Conservation (phyloP, 2,797 vertebrate species). For the Parauchenoglanis punctatus region DNA sequence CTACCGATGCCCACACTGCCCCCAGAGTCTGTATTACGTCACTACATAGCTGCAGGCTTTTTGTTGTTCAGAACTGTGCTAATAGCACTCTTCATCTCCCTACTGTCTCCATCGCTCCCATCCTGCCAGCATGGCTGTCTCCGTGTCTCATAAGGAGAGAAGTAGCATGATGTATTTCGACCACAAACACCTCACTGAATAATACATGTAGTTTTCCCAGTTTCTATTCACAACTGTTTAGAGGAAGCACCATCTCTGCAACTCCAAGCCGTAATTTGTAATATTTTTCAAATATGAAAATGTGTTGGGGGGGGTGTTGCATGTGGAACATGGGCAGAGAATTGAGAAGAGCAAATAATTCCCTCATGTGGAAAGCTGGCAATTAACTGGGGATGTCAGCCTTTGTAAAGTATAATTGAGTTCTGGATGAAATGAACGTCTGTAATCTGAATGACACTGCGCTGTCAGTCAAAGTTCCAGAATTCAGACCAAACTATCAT, state of each 20-base stretch:
- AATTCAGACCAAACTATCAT: conserved; percentile 73
- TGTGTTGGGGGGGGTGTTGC: conserved; percentile 66
- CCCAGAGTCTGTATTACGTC: conserved; percentile 67
- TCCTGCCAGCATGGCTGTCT: conserved; percentile 70
- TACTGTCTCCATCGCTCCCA: conserved; percentile 60
- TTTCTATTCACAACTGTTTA: conserved; percentile 63
- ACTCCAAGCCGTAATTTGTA: conserved; percentile 70
- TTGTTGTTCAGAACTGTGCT: conserved; percentile 50
- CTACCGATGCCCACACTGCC: conserved; percentile 42
- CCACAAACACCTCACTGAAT: conserved; percentile 49
- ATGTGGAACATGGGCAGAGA: conserved; percentile 76
- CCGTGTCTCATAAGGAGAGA: conserved; percentile 27
- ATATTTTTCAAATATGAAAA: conserved; percentile 74
- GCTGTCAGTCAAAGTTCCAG: conserved; percentile 76
- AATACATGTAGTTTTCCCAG: conserved; percentile 44
- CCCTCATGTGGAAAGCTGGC: conserved; percentile 81
- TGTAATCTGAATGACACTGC: conserved; percentile 79
- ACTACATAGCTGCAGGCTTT: conserved; percentile 17
- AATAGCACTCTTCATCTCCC: conserved; percentile 69
- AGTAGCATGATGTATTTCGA: conserved; percentile 42
- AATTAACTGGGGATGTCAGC: conserved; percentile 84
- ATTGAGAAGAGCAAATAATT: conserved; percentile 82
- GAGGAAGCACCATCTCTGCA: conserved; percentile 57
- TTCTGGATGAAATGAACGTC: conserved; percentile 79
- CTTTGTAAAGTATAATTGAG: conserved; percentile 86